phyloP scores from a whole-genome alignment of 2,888 invertebrate genomes.

The Aphodius sticticus region DNA sequence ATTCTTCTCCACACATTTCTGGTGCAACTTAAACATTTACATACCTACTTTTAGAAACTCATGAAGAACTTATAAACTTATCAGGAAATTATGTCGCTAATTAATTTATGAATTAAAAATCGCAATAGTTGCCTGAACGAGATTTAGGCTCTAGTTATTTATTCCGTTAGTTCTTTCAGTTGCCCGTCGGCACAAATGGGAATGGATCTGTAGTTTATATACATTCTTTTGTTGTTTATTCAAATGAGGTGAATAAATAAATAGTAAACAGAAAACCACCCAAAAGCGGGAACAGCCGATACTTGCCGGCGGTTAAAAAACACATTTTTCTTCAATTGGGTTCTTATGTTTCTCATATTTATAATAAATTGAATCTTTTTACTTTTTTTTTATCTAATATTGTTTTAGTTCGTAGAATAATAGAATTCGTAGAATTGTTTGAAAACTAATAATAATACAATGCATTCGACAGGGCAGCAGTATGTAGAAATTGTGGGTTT shows the following conservation, averaged over 20 bases:
- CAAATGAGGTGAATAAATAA: background rate
- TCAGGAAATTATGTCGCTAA: too few relatives aligned
- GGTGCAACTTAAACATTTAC: background rate
- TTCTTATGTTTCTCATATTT: too few relatives aligned
- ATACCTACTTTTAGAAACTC: too few relatives aligned
- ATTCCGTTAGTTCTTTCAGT: background rate
- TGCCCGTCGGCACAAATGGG: background rate
- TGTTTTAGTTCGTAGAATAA: too few relatives aligned
- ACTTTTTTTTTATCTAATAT: too few relatives aligned
- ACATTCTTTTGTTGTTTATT: slow-evolving; percentile 4
- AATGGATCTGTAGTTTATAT: background rate
- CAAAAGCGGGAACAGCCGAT: background rate
- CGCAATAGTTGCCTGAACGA: too few relatives aligned
- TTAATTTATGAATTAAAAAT: too few relatives aligned
- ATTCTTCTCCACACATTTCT: background rate
- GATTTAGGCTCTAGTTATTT: background rate
- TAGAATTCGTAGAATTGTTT: background rate
- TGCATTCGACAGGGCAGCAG: background rate
- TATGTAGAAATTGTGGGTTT: too few relatives aligned
- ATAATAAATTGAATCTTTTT: too few relatives aligned
- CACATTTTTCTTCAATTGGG: background rate
- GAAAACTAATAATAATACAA: background rate
- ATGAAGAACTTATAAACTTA: too few relatives aligned
- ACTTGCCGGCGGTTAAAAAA: background rate
- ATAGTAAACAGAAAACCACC: background rate